These are phyloP conservation scores for Channa striata DNA, from an alignment of 2,797 vertebrate species.

Conservation along the genomic window DNA sequence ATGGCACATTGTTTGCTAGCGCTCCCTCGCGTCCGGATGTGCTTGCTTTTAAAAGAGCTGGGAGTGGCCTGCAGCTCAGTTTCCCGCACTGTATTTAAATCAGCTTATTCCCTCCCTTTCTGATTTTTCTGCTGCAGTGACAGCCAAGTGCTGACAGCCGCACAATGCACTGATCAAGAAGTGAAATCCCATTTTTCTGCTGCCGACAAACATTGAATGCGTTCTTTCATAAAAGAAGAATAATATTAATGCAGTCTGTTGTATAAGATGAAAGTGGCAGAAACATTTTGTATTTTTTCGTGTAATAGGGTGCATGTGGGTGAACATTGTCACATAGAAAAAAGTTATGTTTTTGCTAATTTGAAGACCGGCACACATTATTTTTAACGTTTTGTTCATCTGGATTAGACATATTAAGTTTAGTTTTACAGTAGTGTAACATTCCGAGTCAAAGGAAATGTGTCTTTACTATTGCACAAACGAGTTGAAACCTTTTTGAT, in stretches of 20 bases:
- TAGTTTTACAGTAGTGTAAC: no score
- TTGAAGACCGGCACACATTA: no score
- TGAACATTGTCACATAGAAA: background rate
- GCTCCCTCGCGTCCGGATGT: constrained; percentile 83
- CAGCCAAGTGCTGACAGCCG: constrained; percentile 50
- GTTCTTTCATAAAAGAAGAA: background rate
- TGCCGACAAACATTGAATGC: background rate
- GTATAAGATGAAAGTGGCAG: no score
- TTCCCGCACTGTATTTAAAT: constrained; percentile 86
- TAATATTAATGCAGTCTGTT: no score
- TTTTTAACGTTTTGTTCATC: no score
- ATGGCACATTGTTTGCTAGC: constrained; percentile 81
- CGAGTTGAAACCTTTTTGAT: no score
- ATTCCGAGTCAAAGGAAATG: no score
- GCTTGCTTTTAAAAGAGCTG: constrained; percentile 78
- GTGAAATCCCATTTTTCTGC: background rate
- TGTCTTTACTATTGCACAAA: no score
- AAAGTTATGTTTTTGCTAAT: background rate
- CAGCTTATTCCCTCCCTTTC: constrained; percentile 77
- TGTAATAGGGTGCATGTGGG: no score
- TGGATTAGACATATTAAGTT: no score
- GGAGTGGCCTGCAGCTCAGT: constrained; percentile 75
- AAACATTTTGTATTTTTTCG: no score
- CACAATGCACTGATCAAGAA: constrained; percentile 27
- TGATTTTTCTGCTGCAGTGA: constrained; percentile 50